phyloP scores from a whole-genome alignment of 23 tunicate species.

The Phallusia fumigata region DNA sequence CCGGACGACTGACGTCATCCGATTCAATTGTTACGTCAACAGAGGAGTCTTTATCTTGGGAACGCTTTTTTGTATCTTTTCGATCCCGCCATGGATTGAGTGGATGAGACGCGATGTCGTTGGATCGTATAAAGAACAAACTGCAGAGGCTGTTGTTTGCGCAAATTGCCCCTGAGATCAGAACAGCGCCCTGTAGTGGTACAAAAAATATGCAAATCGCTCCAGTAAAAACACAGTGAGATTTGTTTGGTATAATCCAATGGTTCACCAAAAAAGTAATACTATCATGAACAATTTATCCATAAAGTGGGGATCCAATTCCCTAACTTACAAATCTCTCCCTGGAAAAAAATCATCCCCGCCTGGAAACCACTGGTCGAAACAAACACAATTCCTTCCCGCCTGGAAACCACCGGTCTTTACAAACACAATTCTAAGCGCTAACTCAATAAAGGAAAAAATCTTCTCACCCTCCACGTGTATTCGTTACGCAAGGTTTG shows the following conservation, averaged over 20 bases:
- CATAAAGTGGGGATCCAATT: no score
- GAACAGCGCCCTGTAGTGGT: constrained; percentile 34
- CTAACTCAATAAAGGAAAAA: neutral
- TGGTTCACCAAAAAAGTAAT: no score
- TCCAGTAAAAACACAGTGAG: no score
- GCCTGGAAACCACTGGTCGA: no score
- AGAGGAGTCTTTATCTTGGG: neutral
- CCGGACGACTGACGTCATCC: neutral
- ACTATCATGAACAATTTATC: no score
- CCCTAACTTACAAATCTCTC: no score
- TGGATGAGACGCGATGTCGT: constrained; percentile 22
- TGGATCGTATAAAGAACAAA: constrained; percentile 32
- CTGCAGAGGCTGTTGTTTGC: constrained; percentile 5
- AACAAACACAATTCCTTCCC: no score
- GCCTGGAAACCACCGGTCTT: neutral
- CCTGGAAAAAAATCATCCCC: no score
- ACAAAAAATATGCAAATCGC: neutral
- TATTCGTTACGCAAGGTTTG: constrained; percentile 12
- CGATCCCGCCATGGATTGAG: constrained; percentile 27
- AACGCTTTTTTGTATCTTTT: neutral
- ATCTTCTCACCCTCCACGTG: constrained; percentile 36
- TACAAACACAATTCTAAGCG: neutral
- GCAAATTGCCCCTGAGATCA: constrained; percentile 31
- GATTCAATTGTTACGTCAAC: neutral
- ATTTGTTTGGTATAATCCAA: no score